phyloP scores from a whole-genome alignment of 2,888 invertebrate genomes.

The Cabera pusaria region DNA sequence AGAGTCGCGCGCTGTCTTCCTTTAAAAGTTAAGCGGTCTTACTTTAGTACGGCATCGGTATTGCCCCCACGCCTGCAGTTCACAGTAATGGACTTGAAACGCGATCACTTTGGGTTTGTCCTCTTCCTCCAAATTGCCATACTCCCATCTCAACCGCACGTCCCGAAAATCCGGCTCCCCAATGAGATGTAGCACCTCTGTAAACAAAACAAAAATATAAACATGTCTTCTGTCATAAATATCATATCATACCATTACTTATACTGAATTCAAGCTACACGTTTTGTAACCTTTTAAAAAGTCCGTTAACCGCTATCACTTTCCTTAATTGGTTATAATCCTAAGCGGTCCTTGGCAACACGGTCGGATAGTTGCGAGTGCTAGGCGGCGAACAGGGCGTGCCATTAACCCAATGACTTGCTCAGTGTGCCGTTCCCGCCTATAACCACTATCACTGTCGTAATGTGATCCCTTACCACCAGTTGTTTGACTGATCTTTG shows the following conservation, averaged over 20 bases:
- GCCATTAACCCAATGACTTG: constrained; percentile 77
- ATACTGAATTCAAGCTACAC: no score
- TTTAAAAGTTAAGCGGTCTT: constrained; percentile 8
- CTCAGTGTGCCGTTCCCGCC: constrained; percentile 61
- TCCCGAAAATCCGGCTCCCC: constrained; percentile 87
- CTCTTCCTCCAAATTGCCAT: constrained; percentile 64
- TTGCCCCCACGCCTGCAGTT: constrained; percentile 90
- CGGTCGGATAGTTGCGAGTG: constrained; percentile 52
- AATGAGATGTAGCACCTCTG: constrained; percentile 85
- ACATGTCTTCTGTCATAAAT: no score
- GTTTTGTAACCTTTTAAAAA: no score
- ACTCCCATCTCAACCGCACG: constrained; percentile 86
- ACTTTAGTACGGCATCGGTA: constrained; percentile 89
- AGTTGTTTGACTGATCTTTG: constrained; percentile 19
- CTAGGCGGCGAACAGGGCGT: constrained; percentile 60
- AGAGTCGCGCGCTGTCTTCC: no score
- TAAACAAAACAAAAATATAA: no score
- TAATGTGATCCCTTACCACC: constrained; percentile 35
- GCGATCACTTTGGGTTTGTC: constrained; percentile 75
- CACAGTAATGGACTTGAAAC: constrained; percentile 90
- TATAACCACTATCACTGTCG: constrained; percentile 21
- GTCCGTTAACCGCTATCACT: constrained; percentile 14
- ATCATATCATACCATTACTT: no score
- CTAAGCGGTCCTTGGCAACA: constrained; percentile 13
- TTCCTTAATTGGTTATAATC: constrained; percentile 21